Evolutionary conservation across 2,797 vertebrate species (phyloP).

Genomic region (Schizothorax lantsangensis): DNA sequence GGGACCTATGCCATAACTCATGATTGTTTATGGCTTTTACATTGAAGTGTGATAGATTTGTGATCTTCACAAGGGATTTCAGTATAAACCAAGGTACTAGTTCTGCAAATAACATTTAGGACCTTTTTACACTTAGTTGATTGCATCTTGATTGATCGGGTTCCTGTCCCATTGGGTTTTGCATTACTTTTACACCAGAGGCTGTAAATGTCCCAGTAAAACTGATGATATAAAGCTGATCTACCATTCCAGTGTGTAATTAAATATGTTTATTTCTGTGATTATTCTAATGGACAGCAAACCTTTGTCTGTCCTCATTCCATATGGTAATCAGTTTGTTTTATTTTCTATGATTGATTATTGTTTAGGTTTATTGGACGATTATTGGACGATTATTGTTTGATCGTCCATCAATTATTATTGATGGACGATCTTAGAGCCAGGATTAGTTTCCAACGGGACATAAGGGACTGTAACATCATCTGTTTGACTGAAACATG

Average conservation of each 20-base stretch:
- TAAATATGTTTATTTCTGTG: neutral
- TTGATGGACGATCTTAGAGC: too few relatives aligned
- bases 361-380: too few relatives aligned
- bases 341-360: neutral
- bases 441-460: too few relatives aligned
- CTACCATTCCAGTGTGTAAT: neutral
- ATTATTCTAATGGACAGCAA: neutral
- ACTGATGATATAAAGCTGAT: slow-evolving; percentile 8
- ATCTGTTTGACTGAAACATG: too few relatives aligned
- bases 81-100: neutral
- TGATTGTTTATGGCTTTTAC: slow-evolving; percentile 4
- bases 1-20: slow-evolving; percentile 14
- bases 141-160: slow-evolving; percentile 26
- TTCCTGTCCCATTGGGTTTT: neutral
- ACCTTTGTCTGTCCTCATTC: neutral
- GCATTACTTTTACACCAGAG: neutral
- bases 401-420: too few relatives aligned
- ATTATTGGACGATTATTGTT: too few relatives aligned
- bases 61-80: slow-evolving; percentile 14
- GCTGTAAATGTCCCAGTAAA: neutral
- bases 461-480: too few relatives aligned
- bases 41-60: slow-evolving; percentile 19
- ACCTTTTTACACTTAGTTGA: slow-evolving; percentile 24
- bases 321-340: neutral
- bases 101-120: slow-evolving; percentile 30